Evolutionary conservation across 2,113 vertebrate genomes (phyloP).

Genomic region (Pantherophis guttatus): DNA sequence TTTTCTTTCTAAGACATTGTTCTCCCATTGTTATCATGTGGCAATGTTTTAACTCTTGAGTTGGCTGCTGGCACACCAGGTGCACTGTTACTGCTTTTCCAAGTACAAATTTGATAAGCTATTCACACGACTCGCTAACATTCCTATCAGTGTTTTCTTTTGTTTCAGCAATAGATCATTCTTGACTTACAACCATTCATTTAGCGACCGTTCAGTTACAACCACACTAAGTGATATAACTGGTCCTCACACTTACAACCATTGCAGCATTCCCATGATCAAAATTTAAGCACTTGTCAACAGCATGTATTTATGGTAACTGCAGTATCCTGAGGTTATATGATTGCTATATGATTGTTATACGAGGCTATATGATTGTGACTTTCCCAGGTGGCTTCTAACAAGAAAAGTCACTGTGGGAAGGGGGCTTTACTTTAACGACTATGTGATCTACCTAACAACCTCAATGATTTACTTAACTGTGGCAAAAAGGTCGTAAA

Average conservation of each 20-base stretch:
- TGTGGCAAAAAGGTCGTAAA: neutral
- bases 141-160: neutral
- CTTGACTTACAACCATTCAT: neutral
- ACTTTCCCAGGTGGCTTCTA: neutral
- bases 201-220: neutral
- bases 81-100: neutral
- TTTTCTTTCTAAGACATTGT: neutral
- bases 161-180: neutral
- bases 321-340: neutral
- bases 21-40: neutral
- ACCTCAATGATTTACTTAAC: neutral
- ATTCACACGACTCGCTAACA: neutral
- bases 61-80: neutral
- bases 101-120: neutral
- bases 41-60: neutral
- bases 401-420: too few species aligned
- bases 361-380: neutral
- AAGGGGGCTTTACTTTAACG: too few species aligned
- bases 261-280: neutral
- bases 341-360: neutral
- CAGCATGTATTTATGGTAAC: neutral
- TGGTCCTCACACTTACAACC: too few species aligned
- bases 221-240: too few species aligned
- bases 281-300: neutral
- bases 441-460: neutral